phyloP scores from a whole-genome alignment of 92 coral and sea anemone genomes.

The Epizoanthus scotinus region DNA sequence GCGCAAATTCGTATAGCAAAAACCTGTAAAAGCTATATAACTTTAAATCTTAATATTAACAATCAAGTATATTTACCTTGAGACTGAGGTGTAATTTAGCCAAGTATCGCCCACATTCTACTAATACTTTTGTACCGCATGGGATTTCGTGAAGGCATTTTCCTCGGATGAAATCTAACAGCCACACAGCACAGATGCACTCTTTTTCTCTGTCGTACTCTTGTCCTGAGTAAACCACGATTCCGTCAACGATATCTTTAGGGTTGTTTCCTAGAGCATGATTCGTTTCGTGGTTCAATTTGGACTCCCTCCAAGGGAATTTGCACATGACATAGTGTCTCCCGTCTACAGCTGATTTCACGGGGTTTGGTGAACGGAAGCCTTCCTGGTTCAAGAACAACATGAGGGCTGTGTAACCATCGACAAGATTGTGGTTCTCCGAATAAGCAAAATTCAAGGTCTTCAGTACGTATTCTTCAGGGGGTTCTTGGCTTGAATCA shows the following conservation, averaged over 20 bases:
- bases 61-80: neutral
- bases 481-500: neutral
- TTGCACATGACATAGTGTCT: slow-evolving; percentile 27
- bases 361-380: slow-evolving; percentile 17
- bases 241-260: neutral
- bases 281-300: too few species aligned
- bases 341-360: slow-evolving; percentile 9
- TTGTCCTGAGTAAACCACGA: slow-evolving; percentile 14
- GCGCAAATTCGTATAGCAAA: too few species aligned
- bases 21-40: too few species aligned
- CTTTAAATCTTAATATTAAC: too few species aligned
- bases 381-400: slow-evolving; percentile 31
- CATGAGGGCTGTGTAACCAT: slow-evolving; percentile 32
- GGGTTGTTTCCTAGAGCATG: neutral
- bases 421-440: slow-evolving; percentile 27
- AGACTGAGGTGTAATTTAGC: slow-evolving; percentile 30
- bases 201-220: slow-evolving; percentile 12
- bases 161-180: slow-evolving; percentile 19
- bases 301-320: slow-evolving; percentile 10
- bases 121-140: slow-evolving; percentile 7
- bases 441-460: slow-evolving; percentile 33
- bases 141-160: slow-evolving; percentile 20
- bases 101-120: slow-evolving; percentile 12
- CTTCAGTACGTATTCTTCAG: slow-evolving; percentile 35
- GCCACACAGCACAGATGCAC: slow-evolving; percentile 20